phyloP scores from a whole-genome alignment of 2,113 vertebrate species.

The Lampris megalopsis region DNA sequence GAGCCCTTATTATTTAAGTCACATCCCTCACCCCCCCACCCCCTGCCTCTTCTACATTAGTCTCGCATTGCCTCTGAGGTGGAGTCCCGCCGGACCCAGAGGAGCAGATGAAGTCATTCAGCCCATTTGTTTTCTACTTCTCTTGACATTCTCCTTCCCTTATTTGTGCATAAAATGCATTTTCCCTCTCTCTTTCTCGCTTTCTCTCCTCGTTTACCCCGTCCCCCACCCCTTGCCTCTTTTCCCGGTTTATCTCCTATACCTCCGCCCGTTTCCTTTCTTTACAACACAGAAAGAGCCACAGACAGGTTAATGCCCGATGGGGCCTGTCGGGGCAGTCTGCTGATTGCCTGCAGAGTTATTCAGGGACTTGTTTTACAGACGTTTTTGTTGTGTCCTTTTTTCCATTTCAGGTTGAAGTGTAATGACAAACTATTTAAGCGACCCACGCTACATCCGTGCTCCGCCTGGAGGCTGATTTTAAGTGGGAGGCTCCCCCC shows the following conservation, averaged over 20 bases:
- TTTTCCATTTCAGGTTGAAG: not conserved
- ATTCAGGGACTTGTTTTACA: not conserved
- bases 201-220: no score
- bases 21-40: not conserved
- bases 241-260: no score
- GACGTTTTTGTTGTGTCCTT: not conserved
- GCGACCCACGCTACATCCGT: not conserved
- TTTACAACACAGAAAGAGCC: not conserved
- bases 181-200: not conserved
- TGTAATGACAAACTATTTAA: not conserved
- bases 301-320: not conserved
- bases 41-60: conserved; percentile 16
- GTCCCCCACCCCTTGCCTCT: no score
- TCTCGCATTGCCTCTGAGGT: conserved; percentile 22
- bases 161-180: not conserved
- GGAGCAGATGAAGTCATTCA: not conserved
- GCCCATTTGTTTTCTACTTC: not conserved
- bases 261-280: not conserved
- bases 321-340: no score
- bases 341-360: not conserved
- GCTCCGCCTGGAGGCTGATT: not conserved
- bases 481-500: not conserved
- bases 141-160: not conserved
- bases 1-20: conserved; percentile 22
- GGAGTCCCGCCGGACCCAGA: conserved; percentile 10